Conservation (phyloP, 2,888 invertebrate genomes). For the Pocota personata region DNA sequence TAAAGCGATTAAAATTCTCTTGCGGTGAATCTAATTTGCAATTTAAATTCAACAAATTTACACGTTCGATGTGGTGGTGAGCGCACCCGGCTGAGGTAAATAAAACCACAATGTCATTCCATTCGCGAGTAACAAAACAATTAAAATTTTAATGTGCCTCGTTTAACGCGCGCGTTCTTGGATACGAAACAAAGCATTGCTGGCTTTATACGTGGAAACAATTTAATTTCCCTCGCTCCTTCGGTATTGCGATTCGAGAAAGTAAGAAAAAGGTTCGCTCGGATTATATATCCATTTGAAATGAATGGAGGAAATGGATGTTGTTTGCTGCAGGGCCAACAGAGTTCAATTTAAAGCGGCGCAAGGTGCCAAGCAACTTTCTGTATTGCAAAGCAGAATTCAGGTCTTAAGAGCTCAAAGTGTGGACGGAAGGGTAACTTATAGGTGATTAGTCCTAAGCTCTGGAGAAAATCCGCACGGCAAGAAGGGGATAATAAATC, state of each 20-base stretch:
- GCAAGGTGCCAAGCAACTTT: slow-evolving; percentile 33
- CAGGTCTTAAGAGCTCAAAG: slow-evolving; percentile 52
- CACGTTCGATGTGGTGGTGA: slow-evolving; percentile 44
- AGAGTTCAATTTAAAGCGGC: slow-evolving; percentile 7
- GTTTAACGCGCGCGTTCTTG: slow-evolving; percentile 64
- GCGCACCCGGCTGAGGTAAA: slow-evolving; percentile 9
- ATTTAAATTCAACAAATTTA: slow-evolving; percentile 66
- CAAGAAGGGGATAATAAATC: slow-evolving; percentile 39
- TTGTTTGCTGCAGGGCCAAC: background rate
- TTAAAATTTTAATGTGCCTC: slow-evolving; percentile 68
- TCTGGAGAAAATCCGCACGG: slow-evolving; percentile 17
- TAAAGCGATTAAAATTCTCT: slow-evolving; percentile 70
- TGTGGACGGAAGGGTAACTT: slow-evolving; percentile 66
- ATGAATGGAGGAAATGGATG: slow-evolving; percentile 57
- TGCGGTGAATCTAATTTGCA: slow-evolving; percentile 66
- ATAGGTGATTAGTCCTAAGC: slow-evolving; percentile 66
- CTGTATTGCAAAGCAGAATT: slow-evolving; percentile 41
- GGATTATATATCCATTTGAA: slow-evolving; percentile 58
- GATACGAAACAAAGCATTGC: slow-evolving; percentile 35
- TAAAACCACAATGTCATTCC: slow-evolving; percentile 54
- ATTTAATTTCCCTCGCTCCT: slow-evolving; percentile 46
- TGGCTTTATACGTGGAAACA: slow-evolving; percentile 49
- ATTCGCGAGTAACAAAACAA: slow-evolving; percentile 61
- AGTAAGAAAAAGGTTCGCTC: slow-evolving; percentile 41
- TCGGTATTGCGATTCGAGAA: slow-evolving; percentile 4